Conservation (phyloP, 1,140 invertebrate genomes). For the Formica selysi region DNA sequence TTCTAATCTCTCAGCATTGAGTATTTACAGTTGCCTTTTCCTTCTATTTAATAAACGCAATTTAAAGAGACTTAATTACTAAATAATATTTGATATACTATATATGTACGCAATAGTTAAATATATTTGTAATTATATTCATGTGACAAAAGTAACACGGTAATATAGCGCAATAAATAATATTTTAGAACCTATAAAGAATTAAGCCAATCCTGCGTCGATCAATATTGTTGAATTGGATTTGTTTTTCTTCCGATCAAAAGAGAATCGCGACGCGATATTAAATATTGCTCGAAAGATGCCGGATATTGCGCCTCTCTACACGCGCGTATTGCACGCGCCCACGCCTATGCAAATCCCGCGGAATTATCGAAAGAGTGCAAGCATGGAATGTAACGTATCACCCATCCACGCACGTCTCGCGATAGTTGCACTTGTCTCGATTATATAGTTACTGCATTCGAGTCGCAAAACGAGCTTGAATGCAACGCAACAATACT, state of each 20-base stretch:
- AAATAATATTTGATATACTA: too few species aligned
- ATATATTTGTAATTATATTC: too few species aligned
- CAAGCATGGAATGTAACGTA: slow-evolving; percentile 46
- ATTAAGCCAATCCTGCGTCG: not conserved
- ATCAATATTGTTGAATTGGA: not conserved
- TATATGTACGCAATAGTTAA: too few species aligned
- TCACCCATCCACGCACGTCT: slow-evolving; percentile 51
- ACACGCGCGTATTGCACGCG: slow-evolving; percentile 14
- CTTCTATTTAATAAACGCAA: too few species aligned
- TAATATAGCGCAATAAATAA: not conserved
- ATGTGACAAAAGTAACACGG: too few species aligned
- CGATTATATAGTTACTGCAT: slow-evolving; percentile 40
- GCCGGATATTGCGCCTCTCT: slow-evolving; percentile 26
- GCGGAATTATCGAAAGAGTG: slow-evolving; percentile 60
- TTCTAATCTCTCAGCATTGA: not conserved
- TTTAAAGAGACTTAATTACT: too few species aligned
- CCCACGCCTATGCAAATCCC: slow-evolving; percentile 57
- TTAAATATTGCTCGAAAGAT: not conserved
- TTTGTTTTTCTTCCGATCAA: not conserved
- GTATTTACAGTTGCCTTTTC: too few species aligned
- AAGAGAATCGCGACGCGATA: not conserved
- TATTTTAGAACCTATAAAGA: not conserved
- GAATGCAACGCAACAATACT: not conserved
- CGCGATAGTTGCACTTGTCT: slow-evolving; percentile 55
- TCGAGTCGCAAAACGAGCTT: not conserved